phyloP scores from a whole-genome alignment of 30 jellyfish, hydroid and myxozoan species.

The Cassiopea andromeda region DNA sequence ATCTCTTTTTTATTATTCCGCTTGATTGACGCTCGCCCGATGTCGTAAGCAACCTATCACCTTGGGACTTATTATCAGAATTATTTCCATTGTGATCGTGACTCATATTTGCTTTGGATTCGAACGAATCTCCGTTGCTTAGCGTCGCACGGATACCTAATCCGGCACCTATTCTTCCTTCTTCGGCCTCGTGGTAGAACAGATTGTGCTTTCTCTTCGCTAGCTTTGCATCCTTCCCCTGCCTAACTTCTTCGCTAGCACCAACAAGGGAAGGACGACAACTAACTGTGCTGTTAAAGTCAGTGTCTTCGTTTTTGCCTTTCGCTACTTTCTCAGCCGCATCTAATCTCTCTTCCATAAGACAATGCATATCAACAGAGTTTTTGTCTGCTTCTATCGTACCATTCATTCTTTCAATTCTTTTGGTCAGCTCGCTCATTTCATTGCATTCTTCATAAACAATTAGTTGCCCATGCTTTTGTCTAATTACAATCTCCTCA shows the following conservation, averaged over 20 bases:
- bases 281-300: not conserved
- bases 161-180: slow-evolving; percentile 26
- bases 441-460: slow-evolving; percentile 59
- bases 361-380: slow-evolving; percentile 4
- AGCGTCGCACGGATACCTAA: slow-evolving; percentile 30
- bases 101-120: not conserved
- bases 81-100: slow-evolving; percentile 26
- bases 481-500: slow-evolving; percentile 3
- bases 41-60: slow-evolving; percentile 66
- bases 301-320: not conserved
- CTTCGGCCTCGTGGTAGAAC: slow-evolving; percentile 49
- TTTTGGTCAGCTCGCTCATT: slow-evolving; percentile 59
- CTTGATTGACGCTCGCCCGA: slow-evolving; percentile 60
- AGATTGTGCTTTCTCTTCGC: slow-evolving; percentile 58
- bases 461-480: slow-evolving; percentile 20
- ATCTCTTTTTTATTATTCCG: slow-evolving; percentile 36
- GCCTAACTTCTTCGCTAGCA: not conserved
- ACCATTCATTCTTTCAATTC: slow-evolving; percentile 60
- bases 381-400: slow-evolving; percentile 12
- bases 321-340: slow-evolving; percentile 42
- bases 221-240: not conserved
- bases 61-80: slow-evolving; percentile 2
- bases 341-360: slow-evolving; percentile 28
- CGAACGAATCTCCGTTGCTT: not conserved
- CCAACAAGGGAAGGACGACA: not conserved